Evolutionary conservation across 1,140 invertebrate species (phyloP), one percentile per base, ranked within the genome.

Genomic region (Leptestheria dahalacensis): DNA sequence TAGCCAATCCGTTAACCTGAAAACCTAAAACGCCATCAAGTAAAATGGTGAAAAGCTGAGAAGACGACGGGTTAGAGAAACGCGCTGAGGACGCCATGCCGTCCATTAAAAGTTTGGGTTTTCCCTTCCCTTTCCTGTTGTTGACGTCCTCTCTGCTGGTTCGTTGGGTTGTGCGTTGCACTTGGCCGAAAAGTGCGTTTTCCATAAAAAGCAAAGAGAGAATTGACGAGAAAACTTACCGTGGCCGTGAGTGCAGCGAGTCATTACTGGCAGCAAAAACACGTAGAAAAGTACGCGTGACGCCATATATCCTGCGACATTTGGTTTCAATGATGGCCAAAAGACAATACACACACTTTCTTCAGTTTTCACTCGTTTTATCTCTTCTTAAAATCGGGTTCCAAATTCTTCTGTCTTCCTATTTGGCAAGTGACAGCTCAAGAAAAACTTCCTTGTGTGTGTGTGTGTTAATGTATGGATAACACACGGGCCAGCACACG

Each of bases 41-140:
- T 47, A 54, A 61, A 58, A 66, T 57, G 33, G 57, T 63, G 47
- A 64, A 50, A 56, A 61, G 57, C 15, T 62, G 64, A 18, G 57
- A 55, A 10, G 63, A 33, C 63, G 66, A 49, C 56, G 62, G 25
- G 61, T 65, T 21, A 61, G 63, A 46, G 66, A 68, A 51, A 65
- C 62, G 49, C 67, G 61, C 28, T 62, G 47, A 25, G 64, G 52
- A 25, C 33, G 33, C 33, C 33, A 41, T 23, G 51, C 28, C n/a
- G n/a, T 52, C 23, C 21, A 15, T 2, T 52, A 23, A 24, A 10
- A 3, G 1, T 15, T 23, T 52, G 3, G 23, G 23, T 52, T 52
- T 52, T 52, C 9, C 23, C 10, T 15, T 9, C 2, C 28, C n/a
- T 52, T 23, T 52, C 51, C 15, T 52, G 12, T 18, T 52, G n/a